A percentile compares a stretch with the other conserved stretches of the same genome.
These are phyloP conservation scores for Myioborus miniatus DNA, from an alignment of 2,797 vertebrate species.

Conservation along the genomic window DNA sequence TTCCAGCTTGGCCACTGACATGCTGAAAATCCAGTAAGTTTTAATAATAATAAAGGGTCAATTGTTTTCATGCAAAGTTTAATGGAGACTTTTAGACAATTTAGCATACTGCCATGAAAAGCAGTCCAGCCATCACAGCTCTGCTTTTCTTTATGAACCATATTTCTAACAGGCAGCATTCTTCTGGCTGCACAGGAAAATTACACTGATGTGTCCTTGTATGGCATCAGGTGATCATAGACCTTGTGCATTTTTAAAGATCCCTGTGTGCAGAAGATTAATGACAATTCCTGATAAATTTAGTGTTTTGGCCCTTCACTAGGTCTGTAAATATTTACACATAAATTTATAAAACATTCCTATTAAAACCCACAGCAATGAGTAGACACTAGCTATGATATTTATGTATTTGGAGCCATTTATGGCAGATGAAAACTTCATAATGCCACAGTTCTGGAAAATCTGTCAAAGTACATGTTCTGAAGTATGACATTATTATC, in stretches of 20 bases:
- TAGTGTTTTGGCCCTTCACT: background rate
- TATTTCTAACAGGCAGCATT: background rate
- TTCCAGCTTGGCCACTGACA: background rate
- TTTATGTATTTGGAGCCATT: background rate
- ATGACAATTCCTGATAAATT: background rate
- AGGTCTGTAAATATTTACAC: background rate
- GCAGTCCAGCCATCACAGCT: background rate
- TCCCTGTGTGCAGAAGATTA: background rate
- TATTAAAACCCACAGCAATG: background rate
- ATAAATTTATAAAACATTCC: background rate
- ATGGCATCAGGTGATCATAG: background rate
- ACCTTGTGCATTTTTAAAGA: background rate
- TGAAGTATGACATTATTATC: background rate
- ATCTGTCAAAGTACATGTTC: background rate
- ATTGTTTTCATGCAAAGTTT: background rate
- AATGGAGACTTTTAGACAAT: background rate
- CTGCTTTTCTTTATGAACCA: background rate
- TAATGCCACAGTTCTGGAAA: background rate
- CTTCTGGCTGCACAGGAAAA: background rate
- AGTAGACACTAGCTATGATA: background rate
- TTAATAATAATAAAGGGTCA: constrained; percentile 26
- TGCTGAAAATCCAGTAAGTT: background rate
- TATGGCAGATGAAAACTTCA: background rate
- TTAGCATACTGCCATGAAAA: background rate
- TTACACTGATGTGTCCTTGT: background rate